phyloP scores from a whole-genome alignment of 2,113 vertebrate species.

The Zosterops japonicus region DNA sequence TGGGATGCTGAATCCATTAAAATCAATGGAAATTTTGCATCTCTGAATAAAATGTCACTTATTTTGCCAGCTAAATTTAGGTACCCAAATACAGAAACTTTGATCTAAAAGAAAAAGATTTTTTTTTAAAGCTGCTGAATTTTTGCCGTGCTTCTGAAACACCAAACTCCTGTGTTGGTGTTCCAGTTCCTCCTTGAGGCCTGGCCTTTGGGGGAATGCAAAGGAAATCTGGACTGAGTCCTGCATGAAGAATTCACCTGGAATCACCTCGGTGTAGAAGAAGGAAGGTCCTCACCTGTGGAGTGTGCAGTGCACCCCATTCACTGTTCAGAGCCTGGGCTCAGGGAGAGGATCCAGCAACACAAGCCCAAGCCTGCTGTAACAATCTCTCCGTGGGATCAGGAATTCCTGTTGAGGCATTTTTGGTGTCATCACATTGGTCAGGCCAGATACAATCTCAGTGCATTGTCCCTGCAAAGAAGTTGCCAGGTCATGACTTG shows the following conservation, averaged over 20 bases:
- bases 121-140: background rate
- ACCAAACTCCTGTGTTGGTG: background rate
- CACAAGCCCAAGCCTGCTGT: background rate
- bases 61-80: constrained; percentile 50
- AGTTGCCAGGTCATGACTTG: background rate
- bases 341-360: background rate
- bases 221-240: background rate
- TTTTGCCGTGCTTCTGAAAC: background rate
- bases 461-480: background rate
- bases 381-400: background rate
- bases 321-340: background rate
- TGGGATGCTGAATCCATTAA: constrained; percentile 61
- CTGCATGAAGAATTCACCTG: background rate
- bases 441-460: background rate
- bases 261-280: background rate
- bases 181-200: background rate
- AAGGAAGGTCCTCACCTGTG: background rate
- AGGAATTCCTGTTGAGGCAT: background rate
- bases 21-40: constrained; percentile 55
- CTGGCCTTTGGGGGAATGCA: background rate
- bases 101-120: constrained; percentile 31
- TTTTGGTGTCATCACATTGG: background rate
- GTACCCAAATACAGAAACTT: constrained; percentile 38
- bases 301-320: background rate
- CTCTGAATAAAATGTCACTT: constrained; percentile 34